Base-by-base conservation (phyloP, 2,113 vertebrate genomes). In the Thryonomys swinderianus region DNA sequence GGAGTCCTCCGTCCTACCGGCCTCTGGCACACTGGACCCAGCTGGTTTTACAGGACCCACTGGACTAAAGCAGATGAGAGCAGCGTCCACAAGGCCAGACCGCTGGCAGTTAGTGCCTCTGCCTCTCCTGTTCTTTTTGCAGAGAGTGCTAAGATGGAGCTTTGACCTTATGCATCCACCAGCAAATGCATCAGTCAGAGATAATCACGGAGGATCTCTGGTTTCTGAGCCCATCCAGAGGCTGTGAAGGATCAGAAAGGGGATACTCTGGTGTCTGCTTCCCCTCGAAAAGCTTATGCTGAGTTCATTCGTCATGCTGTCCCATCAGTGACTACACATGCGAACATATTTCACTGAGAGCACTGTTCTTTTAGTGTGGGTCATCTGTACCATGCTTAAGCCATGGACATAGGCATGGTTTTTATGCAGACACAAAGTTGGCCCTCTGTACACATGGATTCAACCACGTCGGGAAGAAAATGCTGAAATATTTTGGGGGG, bases 71-170 rank as follows among this genome's bases (percentile, higher is more conserved):
- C 23, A 14, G 21, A 34, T 32, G 23, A 34, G 57, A 79, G 42
- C 69, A 34, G 18, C 21, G 5, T 42, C 76, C 25, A 2, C 17
- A 7, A 0, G 0, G 45, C 34, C 59, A 3, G 0, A 21, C 5
- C 16, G 40, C 61, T 61, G 1, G 61, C 37, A 32, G 59, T 30
- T 7, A 5, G 8, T 34, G 48, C 37, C 48, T 16, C 48, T 45
- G 32, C 37, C 12, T 1, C 48, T 76, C 0, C n/a, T 45, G 23
- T 30, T 9, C 0, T 3, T 9, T 42, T 55, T 21, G 16, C 69
- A 71, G 7, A 34, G 16, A 34, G 23, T 21, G 20, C 51, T 42
- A 20, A 48, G 51, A 42, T 27, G 21, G 12, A 32, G 40, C 23
- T 55, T 40, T 55, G n/a, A 23, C 67, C 51, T n/a, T 67, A 2